Percentiles rank a stretch among this genome's conserved stretches.
phyloP scores from a whole-genome alignment of 2,888 invertebrate genomes.

The Agrotis puta region DNA sequence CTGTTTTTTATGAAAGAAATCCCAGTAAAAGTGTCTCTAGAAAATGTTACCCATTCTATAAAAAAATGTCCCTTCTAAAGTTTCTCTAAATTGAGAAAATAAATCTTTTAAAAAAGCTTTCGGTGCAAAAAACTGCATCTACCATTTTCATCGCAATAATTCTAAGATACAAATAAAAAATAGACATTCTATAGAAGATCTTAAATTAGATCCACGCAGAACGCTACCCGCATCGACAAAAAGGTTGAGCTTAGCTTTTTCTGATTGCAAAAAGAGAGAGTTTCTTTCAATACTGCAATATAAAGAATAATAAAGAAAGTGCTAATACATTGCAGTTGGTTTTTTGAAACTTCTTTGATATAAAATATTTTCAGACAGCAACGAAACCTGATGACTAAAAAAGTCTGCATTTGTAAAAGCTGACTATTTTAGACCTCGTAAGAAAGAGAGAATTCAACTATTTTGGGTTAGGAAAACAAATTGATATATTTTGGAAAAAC shows the following conservation, averaged over 20 bases:
- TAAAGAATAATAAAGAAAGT: slow-evolving; percentile 37
- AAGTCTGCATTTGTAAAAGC: background rate
- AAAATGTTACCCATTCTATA: background rate
- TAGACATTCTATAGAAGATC: slow-evolving; percentile 66
- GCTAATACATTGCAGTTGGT: slow-evolving; percentile 30
- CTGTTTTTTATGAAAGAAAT: too few species aligned
- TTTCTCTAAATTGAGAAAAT: background rate
- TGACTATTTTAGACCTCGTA: background rate
- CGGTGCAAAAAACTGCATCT: background rate
- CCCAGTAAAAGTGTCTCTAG: too few species aligned
- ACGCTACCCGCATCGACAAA: slow-evolving; percentile 74
- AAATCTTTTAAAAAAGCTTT: background rate
- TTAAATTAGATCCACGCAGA: slow-evolving; percentile 70
- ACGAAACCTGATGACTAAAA: background rate
- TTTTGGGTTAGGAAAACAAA: background rate
- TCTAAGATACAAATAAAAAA: slow-evolving; percentile 58
- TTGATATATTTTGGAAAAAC: background rate
- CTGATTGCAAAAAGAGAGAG: slow-evolving; percentile 70
- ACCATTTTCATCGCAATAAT: slow-evolving; percentile 16
- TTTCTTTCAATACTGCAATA: slow-evolving; percentile 57
- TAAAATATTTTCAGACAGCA: background rate
- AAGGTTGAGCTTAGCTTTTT: slow-evolving; percentile 69
- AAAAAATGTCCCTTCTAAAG: background rate
- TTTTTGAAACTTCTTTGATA: slow-evolving; percentile 12
- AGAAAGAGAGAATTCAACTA: background rate